These are phyloP conservation scores for Conops quadrifasciatus DNA, from an alignment of 2,888 invertebrate species.

Conservation along the genomic window DNA sequence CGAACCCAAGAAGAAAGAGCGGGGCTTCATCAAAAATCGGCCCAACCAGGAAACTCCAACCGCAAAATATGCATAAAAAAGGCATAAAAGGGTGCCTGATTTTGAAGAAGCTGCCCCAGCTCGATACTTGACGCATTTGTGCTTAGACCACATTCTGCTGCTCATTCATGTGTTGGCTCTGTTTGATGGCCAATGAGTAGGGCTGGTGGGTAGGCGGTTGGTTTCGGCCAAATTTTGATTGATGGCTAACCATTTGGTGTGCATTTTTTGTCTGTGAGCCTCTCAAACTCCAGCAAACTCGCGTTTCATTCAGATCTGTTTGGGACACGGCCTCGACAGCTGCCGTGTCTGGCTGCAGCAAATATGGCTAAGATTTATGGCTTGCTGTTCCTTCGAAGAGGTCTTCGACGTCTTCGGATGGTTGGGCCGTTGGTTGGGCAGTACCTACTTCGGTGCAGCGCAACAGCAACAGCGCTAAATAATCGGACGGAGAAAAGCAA, in stretches of 20 bases:
- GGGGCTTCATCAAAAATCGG: not conserved
- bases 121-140: not conserved
- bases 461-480: too few relatives aligned
- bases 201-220: conserved; percentile 5
- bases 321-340: not conserved
- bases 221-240: conserved; percentile 30
- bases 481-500: too few relatives aligned
- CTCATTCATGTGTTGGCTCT: too few relatives aligned
- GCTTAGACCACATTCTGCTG: too few relatives aligned
- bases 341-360: not conserved
- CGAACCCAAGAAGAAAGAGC: not conserved
- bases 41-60: too few relatives aligned
- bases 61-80: too few relatives aligned
- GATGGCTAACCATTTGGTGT: conserved; percentile 27
- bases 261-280: conserved; percentile 20
- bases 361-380: conserved; percentile 31
- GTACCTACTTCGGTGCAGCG: too few relatives aligned
- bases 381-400: not conserved
- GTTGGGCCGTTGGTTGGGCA: too few relatives aligned
- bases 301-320: conserved; percentile 35
- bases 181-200: too few relatives aligned
- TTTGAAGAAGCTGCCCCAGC: conserved; percentile 26
- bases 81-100: conserved; percentile 30
- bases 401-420: too few relatives aligned
- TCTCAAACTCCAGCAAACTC: too few relatives aligned